Conservation (phyloP, 23 tunicate genomes). For the Halocynthia aurantium region DNA sequence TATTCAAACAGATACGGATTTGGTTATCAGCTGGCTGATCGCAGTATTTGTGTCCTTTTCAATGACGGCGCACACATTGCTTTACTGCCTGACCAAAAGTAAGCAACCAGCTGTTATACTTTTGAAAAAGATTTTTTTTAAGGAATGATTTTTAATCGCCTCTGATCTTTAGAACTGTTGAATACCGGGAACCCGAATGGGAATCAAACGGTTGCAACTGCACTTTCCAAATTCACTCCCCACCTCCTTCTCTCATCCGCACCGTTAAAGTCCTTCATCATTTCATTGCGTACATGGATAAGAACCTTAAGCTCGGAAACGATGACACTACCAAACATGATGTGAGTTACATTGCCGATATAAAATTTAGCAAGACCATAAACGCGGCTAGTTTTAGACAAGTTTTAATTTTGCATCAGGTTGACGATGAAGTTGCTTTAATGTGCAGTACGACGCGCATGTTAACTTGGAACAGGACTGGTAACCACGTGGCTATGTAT, state of each 20-base stretch:
- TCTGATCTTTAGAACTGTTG: conserved; percentile 13
- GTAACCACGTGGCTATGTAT: conserved; percentile 69
- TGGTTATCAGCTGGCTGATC: conserved; percentile 90
- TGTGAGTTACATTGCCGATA: neutral
- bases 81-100: conserved; percentile 67
- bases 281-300: conserved; percentile 74
- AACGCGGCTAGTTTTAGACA: neutral
- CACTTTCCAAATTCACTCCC: conserved; percentile 25
- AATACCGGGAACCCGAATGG: conserved; percentile 11
- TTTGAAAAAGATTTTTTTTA: neutral
- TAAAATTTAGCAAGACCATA: too few species aligned
- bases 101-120: neutral
- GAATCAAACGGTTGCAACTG: neutral
- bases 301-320: conserved; percentile 27
- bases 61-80: conserved; percentile 87
- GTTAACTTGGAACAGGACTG: conserved; percentile 63
- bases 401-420: conserved; percentile 21
- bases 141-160: neutral
- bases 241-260: conserved; percentile 33
- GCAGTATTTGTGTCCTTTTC: conserved; percentile 79
- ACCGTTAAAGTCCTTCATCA: conserved; percentile 45
- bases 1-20: conserved; percentile 96
- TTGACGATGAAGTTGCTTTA: neutral
- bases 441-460: conserved; percentile 30
- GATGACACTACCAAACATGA: neutral